Percentiles rank a stretch among this genome's conserved stretches.
These are phyloP conservation scores for Morpho achilles DNA, from an alignment of 2,888 invertebrate genomes.

Conservation along the genomic window DNA sequence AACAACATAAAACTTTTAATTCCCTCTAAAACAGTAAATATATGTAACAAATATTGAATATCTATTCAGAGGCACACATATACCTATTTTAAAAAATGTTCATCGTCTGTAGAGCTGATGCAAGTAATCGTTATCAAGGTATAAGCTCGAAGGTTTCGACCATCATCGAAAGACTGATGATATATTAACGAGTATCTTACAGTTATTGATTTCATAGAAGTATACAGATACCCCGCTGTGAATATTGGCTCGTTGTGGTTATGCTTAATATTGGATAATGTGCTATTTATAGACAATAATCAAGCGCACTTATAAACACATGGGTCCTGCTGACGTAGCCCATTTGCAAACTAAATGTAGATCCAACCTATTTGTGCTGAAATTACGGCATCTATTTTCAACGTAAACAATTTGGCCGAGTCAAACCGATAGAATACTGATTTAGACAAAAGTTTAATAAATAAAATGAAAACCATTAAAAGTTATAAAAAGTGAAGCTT, in stretches of 20 bases:
- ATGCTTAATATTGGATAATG: slow-evolving; percentile 50
- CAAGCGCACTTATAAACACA: slow-evolving; percentile 59
- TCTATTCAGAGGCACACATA: too few relatives aligned
- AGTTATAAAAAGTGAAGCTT: too few relatives aligned
- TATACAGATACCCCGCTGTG: slow-evolving; percentile 54
- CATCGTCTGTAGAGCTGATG: too few relatives aligned
- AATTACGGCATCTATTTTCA: slow-evolving; percentile 16
- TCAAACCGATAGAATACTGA: slow-evolving; percentile 1
- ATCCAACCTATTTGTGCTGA: slow-evolving; percentile 8
- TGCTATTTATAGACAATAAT: slow-evolving; percentile 66
- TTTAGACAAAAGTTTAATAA: neutral
- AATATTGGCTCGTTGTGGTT: slow-evolving; percentile 45
- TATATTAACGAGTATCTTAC: too few relatives aligned
- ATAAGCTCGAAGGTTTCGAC: too few relatives aligned
- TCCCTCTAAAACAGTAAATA: too few relatives aligned
- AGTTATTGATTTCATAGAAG: slow-evolving; percentile 26
- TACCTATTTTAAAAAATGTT: too few relatives aligned
- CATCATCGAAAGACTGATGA: too few relatives aligned
- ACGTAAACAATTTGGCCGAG: slow-evolving; percentile 5
- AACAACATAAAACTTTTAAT: too few relatives aligned
- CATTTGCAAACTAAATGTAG: slow-evolving; percentile 38
- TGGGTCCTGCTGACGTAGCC: slow-evolving; percentile 51
- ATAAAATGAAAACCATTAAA: too few relatives aligned
- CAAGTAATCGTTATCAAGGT: too few relatives aligned
- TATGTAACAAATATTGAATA: too few relatives aligned